Conservation (phyloP, 2,888 invertebrate species). For the Tetragonula carbonaria region DNA sequence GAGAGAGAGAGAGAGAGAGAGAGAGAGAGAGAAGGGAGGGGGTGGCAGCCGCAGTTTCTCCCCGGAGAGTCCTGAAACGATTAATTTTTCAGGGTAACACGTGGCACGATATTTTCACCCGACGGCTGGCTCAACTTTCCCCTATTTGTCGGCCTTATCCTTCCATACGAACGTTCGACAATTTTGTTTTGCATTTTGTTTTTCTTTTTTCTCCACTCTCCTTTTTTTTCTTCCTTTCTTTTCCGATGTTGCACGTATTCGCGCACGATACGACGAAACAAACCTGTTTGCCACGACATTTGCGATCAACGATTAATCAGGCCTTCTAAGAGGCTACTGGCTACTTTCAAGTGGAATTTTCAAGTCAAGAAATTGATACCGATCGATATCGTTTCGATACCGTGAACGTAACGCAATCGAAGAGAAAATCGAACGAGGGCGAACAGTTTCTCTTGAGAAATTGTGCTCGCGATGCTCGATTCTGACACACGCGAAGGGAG, state of each 20-base stretch:
- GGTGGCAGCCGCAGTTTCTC: constrained; percentile 30
- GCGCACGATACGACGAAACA: too few species aligned
- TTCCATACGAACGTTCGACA: background rate
- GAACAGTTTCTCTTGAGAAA: background rate
- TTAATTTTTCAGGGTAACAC: constrained; percentile 78
- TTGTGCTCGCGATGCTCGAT: constrained; percentile 1
- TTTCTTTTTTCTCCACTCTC: background rate
- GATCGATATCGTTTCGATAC: too few species aligned
- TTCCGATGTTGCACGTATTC: too few species aligned
- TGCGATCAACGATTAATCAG: too few species aligned
- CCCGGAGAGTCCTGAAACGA: constrained; percentile 63
- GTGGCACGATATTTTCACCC: constrained; percentile 60
- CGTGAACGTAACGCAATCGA: background rate
- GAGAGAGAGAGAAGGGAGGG: too few species aligned
- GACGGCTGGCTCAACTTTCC: constrained; percentile 26
- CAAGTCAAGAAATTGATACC: too few species aligned
- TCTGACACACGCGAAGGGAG: constrained; percentile 1
- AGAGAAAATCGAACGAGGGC: background rate
- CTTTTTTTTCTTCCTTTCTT: background rate
- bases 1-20: too few species aligned
- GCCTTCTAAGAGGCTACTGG: too few species aligned
- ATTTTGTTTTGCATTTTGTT: constrained; percentile 1
- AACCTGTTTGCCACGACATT: too few species aligned
- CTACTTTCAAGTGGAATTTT: too few species aligned
- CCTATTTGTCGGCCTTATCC: constrained; percentile 28